phyloP scores from a whole-genome alignment of 2,888 invertebrate genomes.

The Sinohyriopsis cumingii region DNA sequence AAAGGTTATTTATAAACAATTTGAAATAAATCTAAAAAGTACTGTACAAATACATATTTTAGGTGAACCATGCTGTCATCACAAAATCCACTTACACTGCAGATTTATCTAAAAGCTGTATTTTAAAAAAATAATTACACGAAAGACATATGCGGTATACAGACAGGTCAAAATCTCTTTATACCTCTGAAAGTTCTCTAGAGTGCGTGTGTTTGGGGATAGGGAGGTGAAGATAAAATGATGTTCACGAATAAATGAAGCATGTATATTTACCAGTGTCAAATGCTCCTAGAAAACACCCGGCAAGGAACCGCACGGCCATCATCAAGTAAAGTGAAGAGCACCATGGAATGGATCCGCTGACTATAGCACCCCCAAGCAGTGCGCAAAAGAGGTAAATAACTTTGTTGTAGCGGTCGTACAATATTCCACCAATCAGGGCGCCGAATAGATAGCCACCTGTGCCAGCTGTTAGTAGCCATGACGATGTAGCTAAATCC shows the following conservation, averaged over 20 bases:
- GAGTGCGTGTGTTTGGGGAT: no score
- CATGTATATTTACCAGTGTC: conserved; percentile 16
- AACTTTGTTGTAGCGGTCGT: conserved; percentile 54
- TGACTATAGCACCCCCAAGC: conserved; percentile 57
- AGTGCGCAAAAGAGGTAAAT: conserved; percentile 63
- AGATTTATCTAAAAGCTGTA: no score
- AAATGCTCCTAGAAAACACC: conserved; percentile 65
- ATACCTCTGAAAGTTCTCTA: no score
- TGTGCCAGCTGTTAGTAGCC: conserved; percentile 68
- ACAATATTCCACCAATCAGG: conserved; percentile 58
- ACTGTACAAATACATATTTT: no score
- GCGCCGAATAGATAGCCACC: conserved; percentile 71
- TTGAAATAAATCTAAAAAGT: no score
- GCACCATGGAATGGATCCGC: conserved; percentile 66
- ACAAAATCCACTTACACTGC: no score
- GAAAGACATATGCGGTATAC: no score
- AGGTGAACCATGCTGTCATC: no score
- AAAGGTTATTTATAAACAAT: no score
- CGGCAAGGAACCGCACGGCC: conserved; percentile 52
- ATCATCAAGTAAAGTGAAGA: conserved; percentile 47
- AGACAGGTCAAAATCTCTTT: no score
- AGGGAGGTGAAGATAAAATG: no score
- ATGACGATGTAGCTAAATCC: conserved; percentile 61
- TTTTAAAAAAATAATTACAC: no score
- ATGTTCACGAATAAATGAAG: not conserved